Evolutionary conservation across 2,888 invertebrate species (phyloP).

Genomic region (Iselma pallidipennis): DNA sequence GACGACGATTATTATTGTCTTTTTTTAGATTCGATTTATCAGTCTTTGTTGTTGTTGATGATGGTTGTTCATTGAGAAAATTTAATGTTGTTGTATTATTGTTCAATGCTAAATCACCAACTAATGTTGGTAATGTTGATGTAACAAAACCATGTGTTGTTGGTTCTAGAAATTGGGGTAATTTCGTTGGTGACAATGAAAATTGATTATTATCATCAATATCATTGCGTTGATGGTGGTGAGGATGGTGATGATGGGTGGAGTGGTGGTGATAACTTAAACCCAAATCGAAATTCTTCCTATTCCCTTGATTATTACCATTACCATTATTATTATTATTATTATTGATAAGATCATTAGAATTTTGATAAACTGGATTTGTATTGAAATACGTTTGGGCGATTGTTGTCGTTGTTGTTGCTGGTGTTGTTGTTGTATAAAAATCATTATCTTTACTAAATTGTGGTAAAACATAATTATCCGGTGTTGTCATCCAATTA

Average conservation of each 20-base stretch:
- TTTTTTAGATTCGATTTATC: background rate
- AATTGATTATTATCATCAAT: slow-evolving; percentile 58
- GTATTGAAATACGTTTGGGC: slow-evolving; percentile 41
- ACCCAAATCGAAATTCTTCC: slow-evolving; percentile 39
- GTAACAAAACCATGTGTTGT: slow-evolving; percentile 55
- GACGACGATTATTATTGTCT: background rate
- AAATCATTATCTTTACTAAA: slow-evolving; percentile 53
- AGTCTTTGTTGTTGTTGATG: no score
- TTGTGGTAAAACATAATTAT: slow-evolving; percentile 57
- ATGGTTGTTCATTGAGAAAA: background rate
- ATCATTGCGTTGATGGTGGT: slow-evolving; percentile 34
- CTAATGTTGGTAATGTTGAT: slow-evolving; percentile 63
- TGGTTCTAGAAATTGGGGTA: slow-evolving; percentile 54
- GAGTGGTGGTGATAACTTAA: slow-evolving; percentile 16
- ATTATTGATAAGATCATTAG: background rate
- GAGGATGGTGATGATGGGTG: background rate
- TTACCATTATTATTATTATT: slow-evolving; percentile 29
- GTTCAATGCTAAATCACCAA: slow-evolving; percentile 64
- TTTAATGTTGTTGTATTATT: slow-evolving; percentile 33
- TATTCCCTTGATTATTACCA: slow-evolving; percentile 30
- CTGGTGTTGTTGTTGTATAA: slow-evolving; percentile 38
- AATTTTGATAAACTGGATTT: slow-evolving; percentile 34
- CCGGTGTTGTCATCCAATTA: slow-evolving; percentile 67
- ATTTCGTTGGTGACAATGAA: slow-evolving; percentile 62
- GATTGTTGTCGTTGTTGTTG: slow-evolving; percentile 19